Evolutionary conservation across 1,140 invertebrate genomes (phyloP).

Genomic region (Nymphalis io): DNA sequence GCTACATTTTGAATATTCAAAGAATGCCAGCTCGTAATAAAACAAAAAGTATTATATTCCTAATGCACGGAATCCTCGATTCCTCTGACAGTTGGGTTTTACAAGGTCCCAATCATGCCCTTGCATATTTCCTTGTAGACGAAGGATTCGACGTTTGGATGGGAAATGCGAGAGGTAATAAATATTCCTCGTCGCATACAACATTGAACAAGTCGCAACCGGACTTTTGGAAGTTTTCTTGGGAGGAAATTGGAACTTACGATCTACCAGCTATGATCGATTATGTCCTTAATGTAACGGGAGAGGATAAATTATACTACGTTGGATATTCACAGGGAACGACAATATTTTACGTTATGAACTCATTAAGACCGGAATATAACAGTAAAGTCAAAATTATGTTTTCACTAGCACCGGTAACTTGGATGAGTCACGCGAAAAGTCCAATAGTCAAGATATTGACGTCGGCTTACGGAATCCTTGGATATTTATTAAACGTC

Average conservation of each 20-base stretch:
- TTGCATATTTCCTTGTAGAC: slow-evolving; percentile 78
- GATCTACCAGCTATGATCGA: slow-evolving; percentile 90
- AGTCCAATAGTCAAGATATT: slow-evolving; percentile 79
- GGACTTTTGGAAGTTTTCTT: slow-evolving; percentile 80
- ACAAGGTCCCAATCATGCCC: slow-evolving; percentile 76
- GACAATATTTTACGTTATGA: slow-evolving; percentile 77
- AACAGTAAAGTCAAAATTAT: slow-evolving; percentile 83
- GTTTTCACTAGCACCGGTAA: slow-evolving; percentile 85
- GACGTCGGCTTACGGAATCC: slow-evolving; percentile 72
- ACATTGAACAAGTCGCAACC: slow-evolving; percentile 57
- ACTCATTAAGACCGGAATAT: slow-evolving; percentile 83
- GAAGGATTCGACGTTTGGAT: slow-evolving; percentile 89
- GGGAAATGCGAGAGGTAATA: slow-evolving; percentile 87
- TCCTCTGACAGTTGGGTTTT: slow-evolving; percentile 83
- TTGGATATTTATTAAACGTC: slow-evolving; percentile 80
- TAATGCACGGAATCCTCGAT: slow-evolving; percentile 86
- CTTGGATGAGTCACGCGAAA: slow-evolving; percentile 82
- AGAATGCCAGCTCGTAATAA: slow-evolving; percentile 73
- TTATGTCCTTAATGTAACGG: slow-evolving; percentile 81
- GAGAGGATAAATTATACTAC: slow-evolving; percentile 81
- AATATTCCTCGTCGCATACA: slow-evolving; percentile 82
- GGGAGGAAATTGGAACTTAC: slow-evolving; percentile 87
- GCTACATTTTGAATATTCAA: slow-evolving; percentile 82
- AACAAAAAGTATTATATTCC: slow-evolving; percentile 71
- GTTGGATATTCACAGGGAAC: slow-evolving; percentile 84